Base-by-base conservation (phyloP, 2,113 vertebrate genomes). In the Lagopus leucura region DNA sequence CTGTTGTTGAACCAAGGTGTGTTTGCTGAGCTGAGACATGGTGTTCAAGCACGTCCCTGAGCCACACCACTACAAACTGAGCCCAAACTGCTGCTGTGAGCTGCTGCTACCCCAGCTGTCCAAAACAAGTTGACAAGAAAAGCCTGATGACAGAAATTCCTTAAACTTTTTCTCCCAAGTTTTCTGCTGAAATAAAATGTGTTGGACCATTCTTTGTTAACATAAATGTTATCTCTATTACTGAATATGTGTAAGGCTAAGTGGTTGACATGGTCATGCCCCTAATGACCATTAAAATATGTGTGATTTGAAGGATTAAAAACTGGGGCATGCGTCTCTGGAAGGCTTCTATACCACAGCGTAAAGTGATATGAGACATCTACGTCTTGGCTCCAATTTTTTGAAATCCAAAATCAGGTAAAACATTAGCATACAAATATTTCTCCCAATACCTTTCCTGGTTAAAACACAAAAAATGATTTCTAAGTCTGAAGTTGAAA, bases 241-340 rank as follows among this genome's bases (percentile, higher is more conserved):
- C 40, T 25, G 34, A 81, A 75, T 42, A 57, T 18, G 42, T 12
- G 4, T 13, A 78, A 84, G 28, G n/a, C 57, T 78, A 74, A 78
- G 3, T 78, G 42, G 10, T 67, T 57, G 54, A 65, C 0, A 0
- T 38, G 15, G 47, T 45, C 36, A n/a, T 54, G 20, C 15, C 48
- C 61, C 21, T 34, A 38, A 77, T 76, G 11, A 38, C 20, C 21
- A 25, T 30, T 10, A 24, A 38, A 83, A 48, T 0, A 0, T 28
- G 4, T 21, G 20, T 45, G 5, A 34, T 69, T 66, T 45, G 42
- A 18, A 77, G 80, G 79, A 80, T 24, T 58, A 38, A 72, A 73
- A 86, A n/a, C 3, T 19, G 13, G 3, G 15, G 8, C 13, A 34
- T 2, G 2, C 12, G 7, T 58, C 16, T 58, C 66, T 86, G 48